A percentile compares a stretch with the other conserved stretches of the same genome.
Evolutionary conservation across 2,797 vertebrate species (phyloP).

Genomic region (Meda fulgida): DNA sequence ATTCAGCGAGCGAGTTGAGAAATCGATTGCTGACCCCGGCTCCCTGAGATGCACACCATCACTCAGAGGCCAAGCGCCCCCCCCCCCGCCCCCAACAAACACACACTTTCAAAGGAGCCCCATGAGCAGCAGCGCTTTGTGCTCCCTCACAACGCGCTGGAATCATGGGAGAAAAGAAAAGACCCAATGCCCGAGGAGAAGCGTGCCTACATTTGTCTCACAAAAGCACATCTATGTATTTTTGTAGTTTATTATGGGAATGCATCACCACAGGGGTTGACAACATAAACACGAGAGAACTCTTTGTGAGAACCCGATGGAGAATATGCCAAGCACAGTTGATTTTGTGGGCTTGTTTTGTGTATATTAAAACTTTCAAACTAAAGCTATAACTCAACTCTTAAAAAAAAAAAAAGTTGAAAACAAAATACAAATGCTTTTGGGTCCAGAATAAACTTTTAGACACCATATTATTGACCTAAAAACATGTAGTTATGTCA

Average conservation of each 20-base stretch:
- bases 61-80: conserved; percentile 38
- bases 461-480: neutral
- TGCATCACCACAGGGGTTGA: conserved; percentile 22
- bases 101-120: conserved; percentile 42
- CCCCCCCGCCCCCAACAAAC: conserved; percentile 35
- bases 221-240: conserved; percentile 41
- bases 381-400: neutral
- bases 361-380: conserved; percentile 26
- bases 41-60: conserved; percentile 43
- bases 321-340: conserved; percentile 6
- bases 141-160: conserved; percentile 32
- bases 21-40: conserved; percentile 53
- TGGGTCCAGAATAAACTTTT: neutral
- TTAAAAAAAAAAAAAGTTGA: neutral
- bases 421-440: neutral
- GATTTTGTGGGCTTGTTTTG: neutral
- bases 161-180: conserved; percentile 48
- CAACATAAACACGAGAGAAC: conserved; percentile 5
- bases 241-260: conserved; percentile 24
- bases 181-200: conserved; percentile 26
- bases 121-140: conserved; percentile 29
- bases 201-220: conserved; percentile 21
- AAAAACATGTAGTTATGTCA: neutral
- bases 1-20: conserved; percentile 42
- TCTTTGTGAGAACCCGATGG: conserved; percentile 14